Evolutionary conservation across 1,140 invertebrate genomes (phyloP).

Genomic region (Penaeus indicus): DNA sequence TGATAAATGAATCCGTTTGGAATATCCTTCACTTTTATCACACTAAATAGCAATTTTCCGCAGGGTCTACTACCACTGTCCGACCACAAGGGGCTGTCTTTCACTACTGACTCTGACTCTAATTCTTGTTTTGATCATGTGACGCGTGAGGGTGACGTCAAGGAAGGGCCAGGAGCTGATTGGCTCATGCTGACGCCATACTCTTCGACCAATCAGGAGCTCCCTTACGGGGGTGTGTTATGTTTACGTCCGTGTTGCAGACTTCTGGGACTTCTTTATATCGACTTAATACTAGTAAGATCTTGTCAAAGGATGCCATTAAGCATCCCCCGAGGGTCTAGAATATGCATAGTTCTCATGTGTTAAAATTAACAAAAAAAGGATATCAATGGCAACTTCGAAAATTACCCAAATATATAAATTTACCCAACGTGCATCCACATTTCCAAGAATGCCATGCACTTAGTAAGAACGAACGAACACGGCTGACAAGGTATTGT

Average conservation of each 20-base stretch:
- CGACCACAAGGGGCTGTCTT: conserved; percentile 34
- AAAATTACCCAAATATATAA: conserved; percentile 1
- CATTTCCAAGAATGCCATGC: conserved; percentile 47
- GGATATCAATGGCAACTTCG: background rate
- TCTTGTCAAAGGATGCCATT: too few relatives aligned
- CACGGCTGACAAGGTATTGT: background rate
- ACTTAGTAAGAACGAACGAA: conserved; percentile 39
- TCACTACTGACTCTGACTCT: conserved; percentile 49
- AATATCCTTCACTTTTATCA: too few relatives aligned
- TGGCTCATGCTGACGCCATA: conserved; percentile 39
- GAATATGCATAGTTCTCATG: too few relatives aligned
- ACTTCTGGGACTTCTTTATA: background rate
- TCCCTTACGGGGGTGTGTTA: conserved; percentile 48
- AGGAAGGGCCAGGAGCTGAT: background rate
- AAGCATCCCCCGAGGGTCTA: too few relatives aligned
- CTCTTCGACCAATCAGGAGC: conserved; percentile 36
- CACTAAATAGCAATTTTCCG: too few relatives aligned
- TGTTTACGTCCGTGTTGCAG: conserved; percentile 57
- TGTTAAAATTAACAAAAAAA: background rate
- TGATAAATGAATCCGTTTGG: too few relatives aligned
- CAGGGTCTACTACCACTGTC: background rate
- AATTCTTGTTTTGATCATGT: conserved; percentile 62
- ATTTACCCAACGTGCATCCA: background rate
- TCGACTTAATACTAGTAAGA: too few relatives aligned
- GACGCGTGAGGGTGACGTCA: conserved; percentile 56